phyloP scores from a whole-genome alignment of 2,113 vertebrate genomes.

The Lanius collurio region DNA sequence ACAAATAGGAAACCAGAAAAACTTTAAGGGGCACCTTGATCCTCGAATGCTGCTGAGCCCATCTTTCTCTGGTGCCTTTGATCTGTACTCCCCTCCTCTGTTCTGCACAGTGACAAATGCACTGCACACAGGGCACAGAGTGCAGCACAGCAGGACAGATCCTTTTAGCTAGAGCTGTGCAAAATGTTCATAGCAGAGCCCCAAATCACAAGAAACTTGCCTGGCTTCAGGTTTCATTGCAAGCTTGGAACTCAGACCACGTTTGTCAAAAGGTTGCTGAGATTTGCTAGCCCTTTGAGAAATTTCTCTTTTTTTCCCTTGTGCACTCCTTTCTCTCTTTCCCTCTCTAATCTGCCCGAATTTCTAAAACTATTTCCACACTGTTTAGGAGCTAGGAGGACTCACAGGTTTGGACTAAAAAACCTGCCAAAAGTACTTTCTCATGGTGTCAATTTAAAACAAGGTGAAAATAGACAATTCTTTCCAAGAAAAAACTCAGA shows the following conservation, averaged over 20 bases:
- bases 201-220: conserved; percentile 61
- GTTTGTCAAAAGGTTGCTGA: conserved; percentile 47
- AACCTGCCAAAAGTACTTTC: conserved; percentile 31
- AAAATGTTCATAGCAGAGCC: conserved; percentile 64
- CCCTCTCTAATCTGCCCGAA: conserved; percentile 26
- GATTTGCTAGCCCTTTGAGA: conserved; percentile 42
- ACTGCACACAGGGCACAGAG: conserved; percentile 55
- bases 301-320: conserved; percentile 23
- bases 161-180: conserved; percentile 57
- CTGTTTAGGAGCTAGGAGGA: conserved; percentile 15
- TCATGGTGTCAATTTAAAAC: conserved; percentile 34
- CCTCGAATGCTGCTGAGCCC: conserved; percentile 18
- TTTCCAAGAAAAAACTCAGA: neutral
- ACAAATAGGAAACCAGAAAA: conserved; percentile 21
- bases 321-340: neutral
- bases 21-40: conserved; percentile 57
- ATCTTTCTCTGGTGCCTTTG: conserved; percentile 51
- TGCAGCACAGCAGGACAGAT: conserved; percentile 61
- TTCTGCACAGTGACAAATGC: conserved; percentile 64
- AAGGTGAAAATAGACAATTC: neutral
- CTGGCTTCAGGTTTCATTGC: conserved; percentile 39
- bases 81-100: conserved; percentile 57
- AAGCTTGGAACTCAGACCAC: conserved; percentile 53
- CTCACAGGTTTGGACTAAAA: conserved; percentile 8
- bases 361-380: conserved; percentile 56